Evolutionary conservation across 2,113 vertebrate species (phyloP), one percentile per base, ranked within the genome.

Genomic region (Notarius lentiginosus): DNA sequence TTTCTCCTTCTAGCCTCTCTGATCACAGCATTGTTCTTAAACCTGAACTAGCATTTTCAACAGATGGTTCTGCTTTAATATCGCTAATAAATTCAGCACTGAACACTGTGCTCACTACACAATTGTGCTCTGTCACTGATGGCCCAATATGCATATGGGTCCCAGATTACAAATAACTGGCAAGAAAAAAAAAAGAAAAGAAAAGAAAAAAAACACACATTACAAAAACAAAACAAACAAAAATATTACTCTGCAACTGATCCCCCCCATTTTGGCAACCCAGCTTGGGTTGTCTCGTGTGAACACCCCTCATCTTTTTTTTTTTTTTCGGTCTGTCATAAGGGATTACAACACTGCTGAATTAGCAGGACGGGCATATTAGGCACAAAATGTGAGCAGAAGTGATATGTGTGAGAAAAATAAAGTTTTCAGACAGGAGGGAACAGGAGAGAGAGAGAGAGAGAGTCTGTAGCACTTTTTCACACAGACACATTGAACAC

Each of bases 401-500:
- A 55, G 86, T 88, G 87, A 90, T 90, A 80, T 82, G 87, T 79
- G 82, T 53, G 51, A 30, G 63, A 83, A 82, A 79, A 65, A 61
- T 88, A 49, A 79, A 60, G 72, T 85, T 87, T 87, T 90, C 63
- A 87, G 86, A 84, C 81, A 55, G 84, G 86, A 82, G 60, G 22
- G 79, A 87, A 41, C 60, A 27, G 79, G 85, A 84, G 80, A 79
- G 60, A 82, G 79, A 65, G 27, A 83, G 77, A 85, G 88, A 85
- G 55, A 12, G 70, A 77, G 86, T 88, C 83, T 89, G 30, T 76
- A 88, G 87, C 89, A 90, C 89, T 85, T 88, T 88, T 90, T 90
- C 86, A 90, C 86, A 88, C 82, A 89, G 85, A 89, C 89, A 88
- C 89, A 87, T 22, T 58, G 83, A 89, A 92, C 90, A 91, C 90